A percentile compares a stretch with the other conserved stretches of the same genome.
phyloP scores from a whole-genome alignment of 2,797 vertebrate species.

The Lepidocolaptes lacrymiger region DNA sequence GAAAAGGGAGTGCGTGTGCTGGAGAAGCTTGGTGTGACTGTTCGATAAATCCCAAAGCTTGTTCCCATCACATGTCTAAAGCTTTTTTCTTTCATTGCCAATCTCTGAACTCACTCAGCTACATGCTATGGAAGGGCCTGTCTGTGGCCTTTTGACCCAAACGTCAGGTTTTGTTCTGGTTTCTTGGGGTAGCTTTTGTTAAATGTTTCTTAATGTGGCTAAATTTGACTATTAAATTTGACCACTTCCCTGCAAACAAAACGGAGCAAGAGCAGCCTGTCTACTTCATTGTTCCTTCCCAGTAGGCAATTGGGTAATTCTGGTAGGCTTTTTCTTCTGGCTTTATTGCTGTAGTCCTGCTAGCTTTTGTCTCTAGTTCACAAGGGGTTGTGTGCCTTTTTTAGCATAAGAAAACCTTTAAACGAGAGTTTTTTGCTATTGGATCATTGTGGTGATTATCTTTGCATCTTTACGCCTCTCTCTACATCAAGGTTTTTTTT shows the following conservation, averaged over 20 bases:
- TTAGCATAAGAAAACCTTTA: conserved; percentile 73
- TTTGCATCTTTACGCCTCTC: conserved; percentile 63
- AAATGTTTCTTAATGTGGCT: conserved; percentile 76
- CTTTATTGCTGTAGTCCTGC: conserved; percentile 73
- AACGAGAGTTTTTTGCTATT: conserved; percentile 61
- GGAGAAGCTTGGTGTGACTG: conserved; percentile 98
- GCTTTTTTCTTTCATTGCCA: conserved; percentile 77
- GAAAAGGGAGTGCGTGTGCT: conserved; percentile 96
- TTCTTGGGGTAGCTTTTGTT: conserved; percentile 77
- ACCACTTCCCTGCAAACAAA: conserved; percentile 72
- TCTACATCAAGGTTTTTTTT: not conserved
- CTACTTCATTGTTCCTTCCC: conserved; percentile 72
- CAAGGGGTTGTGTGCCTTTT: conserved; percentile 74
- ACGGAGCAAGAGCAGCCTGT: conserved; percentile 67
- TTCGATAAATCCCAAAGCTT: conserved; percentile 87
- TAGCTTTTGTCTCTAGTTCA: conserved; percentile 76
- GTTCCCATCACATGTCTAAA: conserved; percentile 68
- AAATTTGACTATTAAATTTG: conserved; percentile 77
- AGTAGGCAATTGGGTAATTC: conserved; percentile 71
- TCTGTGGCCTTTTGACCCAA: conserved; percentile 76
- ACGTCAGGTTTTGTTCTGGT: conserved; percentile 77
- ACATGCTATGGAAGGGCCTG: conserved; percentile 73
- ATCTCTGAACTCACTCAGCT: conserved; percentile 80
- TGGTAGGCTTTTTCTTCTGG: conserved; percentile 72
- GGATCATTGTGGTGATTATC: conserved; percentile 60